These are phyloP conservation scores for Varanus salvator DNA, from an alignment of 2,113 vertebrate species.

Conservation along the genomic window DNA sequence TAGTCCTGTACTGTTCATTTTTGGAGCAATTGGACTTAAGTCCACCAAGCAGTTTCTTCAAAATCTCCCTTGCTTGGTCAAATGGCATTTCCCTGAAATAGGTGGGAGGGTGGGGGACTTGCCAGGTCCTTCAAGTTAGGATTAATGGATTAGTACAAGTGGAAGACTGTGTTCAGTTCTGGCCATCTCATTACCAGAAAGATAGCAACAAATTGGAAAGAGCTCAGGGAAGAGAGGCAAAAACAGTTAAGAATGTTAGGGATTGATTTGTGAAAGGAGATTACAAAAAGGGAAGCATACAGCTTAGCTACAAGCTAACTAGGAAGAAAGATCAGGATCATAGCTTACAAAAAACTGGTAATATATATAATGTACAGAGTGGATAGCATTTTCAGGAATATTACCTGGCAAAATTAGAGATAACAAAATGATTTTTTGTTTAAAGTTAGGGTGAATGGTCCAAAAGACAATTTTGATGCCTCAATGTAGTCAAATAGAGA, in stretches of 20 bases:
- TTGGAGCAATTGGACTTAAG: not conserved
- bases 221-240: not conserved
- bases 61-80: not conserved
- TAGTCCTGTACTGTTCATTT: not conserved
- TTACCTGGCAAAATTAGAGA: conserved; percentile 24
- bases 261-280: not conserved
- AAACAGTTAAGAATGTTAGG: not conserved
- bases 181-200: not conserved
- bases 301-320: not conserved
- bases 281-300: conserved; percentile 23
- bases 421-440: not conserved
- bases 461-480: conserved; percentile 8
- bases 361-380: not conserved
- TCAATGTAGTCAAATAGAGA: not conserved
- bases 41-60: not conserved
- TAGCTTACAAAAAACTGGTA: not conserved
- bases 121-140: conserved; percentile 21
- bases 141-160: conserved; percentile 29
- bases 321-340: not conserved
- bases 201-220: conserved; percentile 26
- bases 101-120: not conserved
- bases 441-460: not conserved
- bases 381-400: conserved; percentile 13
- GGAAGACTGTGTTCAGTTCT: conserved; percentile 12
- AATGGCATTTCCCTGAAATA: conserved; percentile 17